Base-by-base conservation (phyloP, 2,113 vertebrate species). In the Cariama cristata region DNA sequence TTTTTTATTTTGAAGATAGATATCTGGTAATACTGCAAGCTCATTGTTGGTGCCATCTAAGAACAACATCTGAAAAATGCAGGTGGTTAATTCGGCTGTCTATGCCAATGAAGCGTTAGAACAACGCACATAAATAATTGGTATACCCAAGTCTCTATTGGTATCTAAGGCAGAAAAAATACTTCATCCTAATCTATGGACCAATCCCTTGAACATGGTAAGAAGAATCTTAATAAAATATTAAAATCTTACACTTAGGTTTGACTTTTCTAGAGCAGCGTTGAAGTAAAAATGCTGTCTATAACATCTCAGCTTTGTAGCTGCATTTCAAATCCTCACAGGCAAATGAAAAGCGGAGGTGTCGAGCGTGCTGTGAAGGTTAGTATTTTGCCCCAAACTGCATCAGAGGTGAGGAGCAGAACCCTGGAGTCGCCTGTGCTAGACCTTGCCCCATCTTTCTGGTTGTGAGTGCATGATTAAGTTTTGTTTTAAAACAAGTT, bases 401-500 rank as follows among this genome's bases (percentile, higher is more conserved):
- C 21, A 0, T 12, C 8, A 35, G 56, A 74, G 33, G 35, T 76
- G 85, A 59, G 40, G 53, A 62, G n/a, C 72, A 88, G 82, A 68
- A 38, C 63, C 32, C 45, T 59, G 32, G 47, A 24, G 52, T 14
- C 2, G 1, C 45, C 52, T 67, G 45, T 47, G 40, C 33, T 55
- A 6, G 50, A 60, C 22, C 44, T 77, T 88, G 20, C 42, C 26
- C 47, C 0, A 0, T 56, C 86, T 45, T 88, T 75, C 47, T 74
- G 21, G 32, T 66, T 71, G 33, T 22, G 26, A 63, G 47, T 40
- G 33, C 30, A 12, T 0, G 0, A 59, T 44, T 60, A 62, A 63
- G 59, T 76, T 40, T 86, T 71, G 50, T 79, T 94, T 75, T 72
- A 81, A 94, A 96, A 38, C 40, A 91, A 86, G 50, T 49, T 89